Evolutionary conservation across 2,888 invertebrate genomes (phyloP).

Genomic region (Brenthis ino): DNA sequence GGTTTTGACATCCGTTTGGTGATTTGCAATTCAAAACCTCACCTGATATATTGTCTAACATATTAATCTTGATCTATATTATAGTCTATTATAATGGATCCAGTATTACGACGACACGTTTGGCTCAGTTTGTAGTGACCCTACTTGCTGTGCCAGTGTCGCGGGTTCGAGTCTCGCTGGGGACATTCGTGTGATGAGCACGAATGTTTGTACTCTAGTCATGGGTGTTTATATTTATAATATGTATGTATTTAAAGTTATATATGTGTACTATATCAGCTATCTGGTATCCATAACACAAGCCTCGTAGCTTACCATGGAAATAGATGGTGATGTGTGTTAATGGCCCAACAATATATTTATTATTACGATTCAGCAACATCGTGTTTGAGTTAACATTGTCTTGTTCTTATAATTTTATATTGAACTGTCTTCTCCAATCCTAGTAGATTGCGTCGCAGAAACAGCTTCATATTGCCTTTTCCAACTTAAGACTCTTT

Average conservation of each 20-base stretch:
- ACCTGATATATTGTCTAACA: constrained; percentile 40
- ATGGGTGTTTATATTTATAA: too few relatives aligned
- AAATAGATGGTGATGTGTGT: too few relatives aligned
- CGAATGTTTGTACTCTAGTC: too few relatives aligned
- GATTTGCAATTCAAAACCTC: constrained; percentile 44
- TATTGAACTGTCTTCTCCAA: constrained; percentile 16
- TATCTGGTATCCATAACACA: too few relatives aligned
- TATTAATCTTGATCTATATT: constrained; percentile 33
- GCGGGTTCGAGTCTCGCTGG: too few relatives aligned
- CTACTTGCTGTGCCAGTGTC: too few relatives aligned
- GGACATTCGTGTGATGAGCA: too few relatives aligned
- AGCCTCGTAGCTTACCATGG: too few relatives aligned
- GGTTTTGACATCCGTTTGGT: constrained; percentile 44
- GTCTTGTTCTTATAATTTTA: constrained; percentile 13
- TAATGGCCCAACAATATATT: too few relatives aligned
- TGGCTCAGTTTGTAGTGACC: too few relatives aligned
- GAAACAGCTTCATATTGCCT: constrained; percentile 9
- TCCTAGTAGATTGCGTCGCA: constrained; percentile 4
- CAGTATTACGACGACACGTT: neutral
- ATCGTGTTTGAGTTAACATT: constrained; percentile 9
- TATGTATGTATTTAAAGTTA: too few relatives aligned
- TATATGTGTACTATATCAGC: too few relatives aligned
- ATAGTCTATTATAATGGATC: constrained; percentile 10
- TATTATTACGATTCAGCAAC: neutral
- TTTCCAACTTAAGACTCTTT: constrained; percentile 6